These are phyloP conservation scores for Watersipora subatra DNA, from an alignment of 1,140 invertebrate species.

Conservation along the genomic window DNA sequence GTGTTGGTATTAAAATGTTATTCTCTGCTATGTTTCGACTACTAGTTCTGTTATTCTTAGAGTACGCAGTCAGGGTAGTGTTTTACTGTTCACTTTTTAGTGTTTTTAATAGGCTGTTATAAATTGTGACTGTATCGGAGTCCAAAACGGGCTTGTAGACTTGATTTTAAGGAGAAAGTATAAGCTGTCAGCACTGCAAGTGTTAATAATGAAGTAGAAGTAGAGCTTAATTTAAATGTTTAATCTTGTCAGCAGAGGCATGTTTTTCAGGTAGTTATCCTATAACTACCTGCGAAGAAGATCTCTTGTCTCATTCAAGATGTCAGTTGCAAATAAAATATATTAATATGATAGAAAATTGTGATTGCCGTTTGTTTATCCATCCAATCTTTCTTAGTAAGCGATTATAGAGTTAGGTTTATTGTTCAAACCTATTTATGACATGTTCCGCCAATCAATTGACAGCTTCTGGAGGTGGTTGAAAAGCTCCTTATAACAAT, in stretches of 20 bases:
- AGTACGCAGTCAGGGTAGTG: too few relatives aligned
- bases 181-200: not conserved
- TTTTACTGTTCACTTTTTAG: not conserved
- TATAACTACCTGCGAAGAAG: not conserved
- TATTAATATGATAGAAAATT: not conserved
- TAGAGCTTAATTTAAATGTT: too few relatives aligned
- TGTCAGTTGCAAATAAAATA: not conserved
- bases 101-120: not conserved
- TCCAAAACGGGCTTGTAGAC: not conserved
- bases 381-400: not conserved
- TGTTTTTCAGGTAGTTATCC: not conserved
- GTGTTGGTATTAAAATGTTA: too few relatives aligned
- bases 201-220: not conserved
- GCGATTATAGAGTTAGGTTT: not conserved
- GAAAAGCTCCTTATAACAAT: not conserved
- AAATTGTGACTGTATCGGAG: not conserved
- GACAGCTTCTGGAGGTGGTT: not conserved
- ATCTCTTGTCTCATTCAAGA: not conserved
- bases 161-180: not conserved
- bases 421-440: not conserved
- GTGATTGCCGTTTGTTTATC: not conserved
- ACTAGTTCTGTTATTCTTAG: not conserved
- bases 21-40: not conserved
- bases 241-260: too few relatives aligned
- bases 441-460: not conserved